These are phyloP conservation scores for Oncorhynchus kisutch DNA, from an alignment of 2,113 vertebrate genomes.

Conservation along the genomic window DNA sequence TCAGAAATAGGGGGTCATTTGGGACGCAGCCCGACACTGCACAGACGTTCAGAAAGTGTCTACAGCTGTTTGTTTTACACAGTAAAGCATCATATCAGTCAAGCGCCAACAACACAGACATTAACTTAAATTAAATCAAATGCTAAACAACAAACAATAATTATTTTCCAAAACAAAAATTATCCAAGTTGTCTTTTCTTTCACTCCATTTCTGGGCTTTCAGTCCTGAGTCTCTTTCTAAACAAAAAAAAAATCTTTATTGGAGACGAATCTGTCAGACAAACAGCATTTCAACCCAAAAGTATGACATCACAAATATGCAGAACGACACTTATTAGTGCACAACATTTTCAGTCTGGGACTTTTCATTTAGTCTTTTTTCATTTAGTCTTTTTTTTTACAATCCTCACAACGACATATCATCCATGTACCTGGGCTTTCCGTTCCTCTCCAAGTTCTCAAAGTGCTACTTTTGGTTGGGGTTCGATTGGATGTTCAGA, in stretches of 20 bases:
- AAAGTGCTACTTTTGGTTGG: slow-evolving; percentile 38
- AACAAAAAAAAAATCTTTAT: not conserved
- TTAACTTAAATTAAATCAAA: slow-evolving; percentile 52
- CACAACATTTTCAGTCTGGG: slow-evolving; percentile 17
- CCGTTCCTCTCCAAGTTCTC: slow-evolving; percentile 9
- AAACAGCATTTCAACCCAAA: slow-evolving; percentile 19
- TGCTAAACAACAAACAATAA: slow-evolving; percentile 43
- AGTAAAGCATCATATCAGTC: slow-evolving; percentile 55
- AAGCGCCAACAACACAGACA: slow-evolving; percentile 33
- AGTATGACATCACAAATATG: slow-evolving; percentile 42
- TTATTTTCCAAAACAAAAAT: slow-evolving; percentile 21
- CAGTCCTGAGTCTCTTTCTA: slow-evolving; percentile 24
- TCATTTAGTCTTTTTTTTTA: slow-evolving; percentile 30
- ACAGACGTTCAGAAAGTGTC: slow-evolving; percentile 53
- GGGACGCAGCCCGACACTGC: slow-evolving; percentile 18
- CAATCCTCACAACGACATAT: slow-evolving; percentile 47
- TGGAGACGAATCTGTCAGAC: slow-evolving; percentile 30
- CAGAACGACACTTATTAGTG: slow-evolving; percentile 39
- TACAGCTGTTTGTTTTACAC: slow-evolving; percentile 56
- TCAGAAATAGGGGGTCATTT: too few species aligned
- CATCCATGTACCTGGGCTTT: slow-evolving; percentile 56
- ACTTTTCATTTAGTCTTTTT: slow-evolving; percentile 28
- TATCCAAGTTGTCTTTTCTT: slow-evolving; percentile 1
- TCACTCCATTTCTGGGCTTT: slow-evolving; percentile 28
- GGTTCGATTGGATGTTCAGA: not conserved